Evolutionary conservation across 2,888 invertebrate species (phyloP).

Genomic region (Eurytoma californica): DNA sequence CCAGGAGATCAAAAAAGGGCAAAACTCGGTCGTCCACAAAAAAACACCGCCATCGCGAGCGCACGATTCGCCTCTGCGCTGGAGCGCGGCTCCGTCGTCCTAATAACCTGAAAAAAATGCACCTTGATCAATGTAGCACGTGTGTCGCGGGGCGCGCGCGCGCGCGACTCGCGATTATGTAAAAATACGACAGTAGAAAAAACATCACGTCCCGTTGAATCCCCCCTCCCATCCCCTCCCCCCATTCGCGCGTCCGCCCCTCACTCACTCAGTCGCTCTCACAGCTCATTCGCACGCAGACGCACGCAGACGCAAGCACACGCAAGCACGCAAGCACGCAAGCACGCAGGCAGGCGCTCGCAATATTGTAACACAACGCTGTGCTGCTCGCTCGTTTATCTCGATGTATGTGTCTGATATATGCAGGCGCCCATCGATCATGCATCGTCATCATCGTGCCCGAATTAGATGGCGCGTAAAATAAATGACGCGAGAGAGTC

Average conservation of each 20-base stretch:
- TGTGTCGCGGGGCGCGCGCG: not conserved
- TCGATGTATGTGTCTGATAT: not conserved
- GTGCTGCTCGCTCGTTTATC: no score
- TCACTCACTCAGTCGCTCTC: not conserved
- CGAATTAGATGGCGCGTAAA: not conserved
- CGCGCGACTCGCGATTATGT: slow-evolving; percentile 29
- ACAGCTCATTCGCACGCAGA: not conserved
- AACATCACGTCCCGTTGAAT: slow-evolving; percentile 4
- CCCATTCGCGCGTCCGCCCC: not conserved
- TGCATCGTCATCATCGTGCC: slow-evolving; percentile 6
- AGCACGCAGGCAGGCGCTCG: no score
- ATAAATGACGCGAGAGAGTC: slow-evolving; percentile 5
- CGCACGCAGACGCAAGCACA: not conserved
- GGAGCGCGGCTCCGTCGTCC: no score
- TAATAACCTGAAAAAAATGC: no score
- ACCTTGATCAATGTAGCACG: not conserved
- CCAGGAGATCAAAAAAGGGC: no score
- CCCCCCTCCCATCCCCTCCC: not conserved
- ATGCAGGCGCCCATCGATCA: not conserved
- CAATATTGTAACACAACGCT: not conserved
- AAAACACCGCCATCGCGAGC: no score
- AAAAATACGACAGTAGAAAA: slow-evolving; percentile 50
- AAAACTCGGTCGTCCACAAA: no score
- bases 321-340: not conserved
- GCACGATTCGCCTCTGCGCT: no score